Evolutionary conservation across 2,888 invertebrate species (phyloP).

Genomic region (Drosophila diplacantha): DNA sequence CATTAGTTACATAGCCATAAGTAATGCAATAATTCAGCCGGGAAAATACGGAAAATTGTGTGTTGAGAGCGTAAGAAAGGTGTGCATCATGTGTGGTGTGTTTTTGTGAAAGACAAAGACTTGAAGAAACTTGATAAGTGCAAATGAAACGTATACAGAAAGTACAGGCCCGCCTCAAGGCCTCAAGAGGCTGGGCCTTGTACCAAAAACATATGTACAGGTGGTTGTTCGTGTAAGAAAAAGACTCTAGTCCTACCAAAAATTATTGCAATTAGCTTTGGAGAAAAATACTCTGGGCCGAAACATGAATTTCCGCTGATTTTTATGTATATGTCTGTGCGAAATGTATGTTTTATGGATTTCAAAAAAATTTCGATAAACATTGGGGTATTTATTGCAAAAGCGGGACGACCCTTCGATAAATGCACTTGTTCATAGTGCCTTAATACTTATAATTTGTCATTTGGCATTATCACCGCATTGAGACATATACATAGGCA

Average conservation of each 20-base stretch:
- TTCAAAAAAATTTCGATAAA: slow-evolving; percentile 13
- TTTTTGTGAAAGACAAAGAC: slow-evolving; percentile 18
- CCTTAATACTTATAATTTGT: not conserved
- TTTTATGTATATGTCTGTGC: slow-evolving; percentile 31
- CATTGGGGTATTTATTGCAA: not conserved
- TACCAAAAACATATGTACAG: slow-evolving; percentile 31
- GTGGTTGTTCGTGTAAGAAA: slow-evolving; percentile 5
- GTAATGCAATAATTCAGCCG: not conserved
- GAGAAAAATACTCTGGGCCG: slow-evolving; percentile 5
- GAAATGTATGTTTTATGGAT: slow-evolving; percentile 16
- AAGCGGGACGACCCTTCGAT: not conserved
- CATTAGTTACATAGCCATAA: not conserved
- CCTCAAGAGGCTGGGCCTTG: slow-evolving; percentile 5
- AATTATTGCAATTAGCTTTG: slow-evolving; percentile 1
- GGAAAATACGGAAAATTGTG: slow-evolving; percentile 24
- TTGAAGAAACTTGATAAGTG: not conserved
- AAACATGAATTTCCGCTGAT: slow-evolving; percentile 1
- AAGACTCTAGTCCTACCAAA: slow-evolving; percentile 14
- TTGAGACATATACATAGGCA: slow-evolving; percentile 37
- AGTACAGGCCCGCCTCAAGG: slow-evolving; percentile 2
- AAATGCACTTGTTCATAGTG: too few species aligned
- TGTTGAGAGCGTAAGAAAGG: slow-evolving; percentile 9
- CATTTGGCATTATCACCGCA: slow-evolving; percentile 4
- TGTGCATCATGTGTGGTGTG: slow-evolving; percentile 13
- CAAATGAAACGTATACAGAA: slow-evolving; percentile 14